These are phyloP conservation scores for Folsomia candida DNA, from an alignment of 2,888 invertebrate species.

Conservation along the genomic window DNA sequence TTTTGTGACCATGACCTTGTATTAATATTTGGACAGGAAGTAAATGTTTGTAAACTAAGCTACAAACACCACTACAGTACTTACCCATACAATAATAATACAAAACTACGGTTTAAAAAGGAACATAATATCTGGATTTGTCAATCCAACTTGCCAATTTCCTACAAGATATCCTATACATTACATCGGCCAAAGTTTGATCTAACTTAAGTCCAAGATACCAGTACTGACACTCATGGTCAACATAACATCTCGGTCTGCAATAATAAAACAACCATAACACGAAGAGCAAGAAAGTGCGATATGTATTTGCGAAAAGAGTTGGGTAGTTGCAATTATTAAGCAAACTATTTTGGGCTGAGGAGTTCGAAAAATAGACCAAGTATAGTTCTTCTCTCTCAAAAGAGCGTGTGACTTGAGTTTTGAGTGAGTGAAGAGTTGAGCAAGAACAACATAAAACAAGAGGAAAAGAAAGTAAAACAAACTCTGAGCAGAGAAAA, in stretches of 20 bases:
- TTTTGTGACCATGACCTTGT: background rate
- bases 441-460: slow-evolving; percentile 7
- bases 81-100: too few species aligned
- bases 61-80: too few species aligned
- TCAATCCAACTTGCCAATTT: too few species aligned
- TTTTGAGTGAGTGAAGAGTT: background rate
- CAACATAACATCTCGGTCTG: too few species aligned
- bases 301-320: background rate
- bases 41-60: too few species aligned
- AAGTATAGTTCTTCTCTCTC: background rate
- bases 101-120: too few species aligned
- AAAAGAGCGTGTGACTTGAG: background rate
- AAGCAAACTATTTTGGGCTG: background rate
- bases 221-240: too few species aligned
- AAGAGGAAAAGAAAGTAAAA: slow-evolving; percentile 5
- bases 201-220: too few species aligned
- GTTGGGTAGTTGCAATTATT: background rate
- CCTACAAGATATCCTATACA: too few species aligned
- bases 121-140: too few species aligned
- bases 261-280: background rate
- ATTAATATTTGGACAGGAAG: too few species aligned
- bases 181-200: too few species aligned
- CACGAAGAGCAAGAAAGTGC: background rate
- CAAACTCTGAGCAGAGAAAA: slow-evolving; percentile 4
- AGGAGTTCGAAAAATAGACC: background rate